phyloP scores from a whole-genome alignment of 2,113 vertebrate species.

The Ailuropoda melanoleuca region DNA sequence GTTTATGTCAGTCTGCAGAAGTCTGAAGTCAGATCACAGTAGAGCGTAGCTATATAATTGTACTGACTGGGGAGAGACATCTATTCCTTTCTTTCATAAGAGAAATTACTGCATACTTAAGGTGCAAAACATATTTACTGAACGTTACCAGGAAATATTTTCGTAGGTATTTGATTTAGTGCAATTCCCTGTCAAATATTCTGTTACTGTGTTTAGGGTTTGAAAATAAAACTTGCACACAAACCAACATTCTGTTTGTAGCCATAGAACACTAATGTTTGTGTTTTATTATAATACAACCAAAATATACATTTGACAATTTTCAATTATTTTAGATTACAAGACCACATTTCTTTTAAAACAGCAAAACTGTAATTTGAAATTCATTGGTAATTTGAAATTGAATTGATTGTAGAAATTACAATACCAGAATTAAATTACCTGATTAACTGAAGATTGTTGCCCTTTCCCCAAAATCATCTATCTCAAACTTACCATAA shows the following conservation, averaged over 20 bases:
- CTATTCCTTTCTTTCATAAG: neutral
- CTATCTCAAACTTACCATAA: slow-evolving; percentile 58
- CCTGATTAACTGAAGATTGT: slow-evolving; percentile 54
- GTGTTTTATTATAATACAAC: slow-evolving; percentile 70
- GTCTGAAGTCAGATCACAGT: slow-evolving; percentile 27
- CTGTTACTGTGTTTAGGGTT: neutral
- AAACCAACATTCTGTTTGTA: slow-evolving; percentile 42
- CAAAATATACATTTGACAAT: slow-evolving; percentile 71
- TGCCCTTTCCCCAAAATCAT: neutral
- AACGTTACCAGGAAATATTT: neutral
- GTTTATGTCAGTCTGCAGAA: neutral
- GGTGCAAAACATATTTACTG: neutral
- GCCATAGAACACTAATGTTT: slow-evolving; percentile 52
- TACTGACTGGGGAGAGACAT: neutral
- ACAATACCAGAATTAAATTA: slow-evolving; percentile 59
- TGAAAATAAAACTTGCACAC: slow-evolving; percentile 44
- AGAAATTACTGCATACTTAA: neutral
- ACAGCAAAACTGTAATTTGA: slow-evolving; percentile 48
- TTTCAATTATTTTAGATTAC: slow-evolving; percentile 58
- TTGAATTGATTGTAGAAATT: neutral
- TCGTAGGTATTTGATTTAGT: neutral
- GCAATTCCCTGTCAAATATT: neutral
- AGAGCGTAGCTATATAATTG: neutral
- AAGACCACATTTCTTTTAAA: slow-evolving; percentile 61
- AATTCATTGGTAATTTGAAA: slow-evolving; percentile 28